phyloP scores from a whole-genome alignment of 2,888 invertebrate genomes.

The Pegoplata infirma region DNA sequence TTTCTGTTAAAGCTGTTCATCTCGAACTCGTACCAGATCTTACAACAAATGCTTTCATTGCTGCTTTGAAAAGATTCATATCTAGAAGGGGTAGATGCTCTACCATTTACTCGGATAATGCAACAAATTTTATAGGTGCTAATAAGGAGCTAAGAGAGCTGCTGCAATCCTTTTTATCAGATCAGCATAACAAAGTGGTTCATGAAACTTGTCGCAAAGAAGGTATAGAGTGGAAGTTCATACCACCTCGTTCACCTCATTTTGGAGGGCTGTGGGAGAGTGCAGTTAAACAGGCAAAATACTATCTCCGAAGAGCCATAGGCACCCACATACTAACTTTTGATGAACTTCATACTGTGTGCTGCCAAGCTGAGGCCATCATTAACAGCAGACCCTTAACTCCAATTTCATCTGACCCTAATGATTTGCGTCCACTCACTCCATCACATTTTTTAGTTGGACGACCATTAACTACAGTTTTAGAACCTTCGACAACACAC shows the following conservation, averaged over 20 bases:
- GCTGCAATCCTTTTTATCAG: conserved; percentile 15
- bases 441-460: conserved; percentile 30
- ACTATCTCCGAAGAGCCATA: conserved; percentile 10
- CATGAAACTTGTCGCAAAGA: too few relatives aligned
- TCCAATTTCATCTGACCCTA: conserved; percentile 15
- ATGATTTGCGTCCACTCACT: conserved; percentile 24
- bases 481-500: too few relatives aligned
- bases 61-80: conserved; percentile 22
- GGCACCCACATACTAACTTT: background rate
- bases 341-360: conserved; percentile 43
- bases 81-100: conserved; percentile 14
- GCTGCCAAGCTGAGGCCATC: conserved; percentile 45
- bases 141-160: conserved; percentile 37
- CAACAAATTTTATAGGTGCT: conserved; percentile 49
- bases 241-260: too few relatives aligned
- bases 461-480: too few relatives aligned
- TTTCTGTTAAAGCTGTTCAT: too few relatives aligned
- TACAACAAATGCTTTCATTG: conserved; percentile 15
- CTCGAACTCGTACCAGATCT: too few relatives aligned
- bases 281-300: conserved; percentile 28
- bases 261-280: conserved; percentile 50
- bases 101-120: conserved; percentile 42
- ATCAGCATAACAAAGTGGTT: conserved; percentile 11
- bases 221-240: too few relatives aligned
- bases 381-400: conserved; percentile 46